phyloP scores from a whole-genome alignment of 2,888 invertebrate species.

The Chalcosyrphus nemorum region DNA sequence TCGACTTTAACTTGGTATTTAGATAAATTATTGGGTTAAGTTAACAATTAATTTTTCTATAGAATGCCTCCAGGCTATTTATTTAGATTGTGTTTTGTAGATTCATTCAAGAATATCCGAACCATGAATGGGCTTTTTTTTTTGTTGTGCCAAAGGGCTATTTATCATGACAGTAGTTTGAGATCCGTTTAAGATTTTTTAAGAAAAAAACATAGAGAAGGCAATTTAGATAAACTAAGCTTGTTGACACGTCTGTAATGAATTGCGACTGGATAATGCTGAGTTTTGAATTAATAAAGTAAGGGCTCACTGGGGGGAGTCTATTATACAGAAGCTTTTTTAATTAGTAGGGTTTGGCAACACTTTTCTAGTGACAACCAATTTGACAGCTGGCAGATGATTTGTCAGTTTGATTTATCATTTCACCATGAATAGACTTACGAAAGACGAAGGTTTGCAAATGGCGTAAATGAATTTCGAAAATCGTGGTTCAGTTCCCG shows the following conservation, averaged over 20 bases:
- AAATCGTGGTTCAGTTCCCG: too few relatives aligned
- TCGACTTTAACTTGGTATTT: too few relatives aligned
- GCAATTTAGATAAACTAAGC: background rate
- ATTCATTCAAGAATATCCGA: slow-evolving; percentile 3
- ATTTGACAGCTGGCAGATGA: too few relatives aligned
- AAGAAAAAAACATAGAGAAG: background rate
- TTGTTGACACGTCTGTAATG: background rate
- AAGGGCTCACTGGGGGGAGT: too few relatives aligned
- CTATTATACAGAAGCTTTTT: too few relatives aligned
- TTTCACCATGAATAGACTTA: too few relatives aligned
- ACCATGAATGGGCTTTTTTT: background rate
- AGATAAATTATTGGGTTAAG: background rate
- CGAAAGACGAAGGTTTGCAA: too few relatives aligned
- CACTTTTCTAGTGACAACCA: too few relatives aligned
- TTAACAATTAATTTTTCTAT: slow-evolving; percentile 8
- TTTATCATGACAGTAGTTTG: background rate
- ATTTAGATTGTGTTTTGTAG: background rate
- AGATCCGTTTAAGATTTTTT: background rate
- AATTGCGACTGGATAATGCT: background rate
- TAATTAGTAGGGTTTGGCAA: too few relatives aligned
- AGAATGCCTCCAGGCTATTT: slow-evolving; percentile 4
- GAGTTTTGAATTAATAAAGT: too few relatives aligned
- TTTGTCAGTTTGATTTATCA: too few relatives aligned
- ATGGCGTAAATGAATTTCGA: too few relatives aligned
- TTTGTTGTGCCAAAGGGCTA: background rate